These are phyloP conservation scores for Epinephelus fuscoguttatus DNA, from an alignment of 2,113 vertebrate genomes.

Conservation along the genomic window DNA sequence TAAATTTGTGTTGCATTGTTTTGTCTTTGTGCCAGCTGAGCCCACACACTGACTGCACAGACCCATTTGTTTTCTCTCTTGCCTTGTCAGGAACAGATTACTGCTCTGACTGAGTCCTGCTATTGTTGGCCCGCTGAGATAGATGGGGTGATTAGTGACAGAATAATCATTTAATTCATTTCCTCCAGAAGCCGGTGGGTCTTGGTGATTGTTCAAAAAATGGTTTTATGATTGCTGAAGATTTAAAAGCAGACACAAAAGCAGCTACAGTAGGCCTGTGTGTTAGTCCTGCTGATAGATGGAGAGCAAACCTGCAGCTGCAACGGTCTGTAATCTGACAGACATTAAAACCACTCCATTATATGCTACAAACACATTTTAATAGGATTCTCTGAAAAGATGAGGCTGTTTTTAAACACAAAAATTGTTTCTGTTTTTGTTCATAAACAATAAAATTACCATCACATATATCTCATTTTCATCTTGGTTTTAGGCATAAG, in stretches of 20 bases:
- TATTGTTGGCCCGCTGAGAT: constrained; percentile 44
- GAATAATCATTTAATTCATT: constrained; percentile 12
- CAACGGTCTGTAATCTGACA: background rate
- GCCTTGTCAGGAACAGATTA: constrained; percentile 45
- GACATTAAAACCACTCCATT: background rate
- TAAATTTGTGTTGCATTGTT: constrained; percentile 61
- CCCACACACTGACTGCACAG: constrained; percentile 61
- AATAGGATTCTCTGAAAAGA: too few species aligned
- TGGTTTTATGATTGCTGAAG: background rate
- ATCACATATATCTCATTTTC: background rate
- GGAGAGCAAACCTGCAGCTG: background rate
- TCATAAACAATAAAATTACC: background rate
- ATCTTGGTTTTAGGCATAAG: too few species aligned
- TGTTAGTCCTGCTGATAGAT: too few species aligned
- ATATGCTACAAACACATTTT: background rate
- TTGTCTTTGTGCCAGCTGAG: constrained; percentile 61
- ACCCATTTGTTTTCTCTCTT: constrained; percentile 48
- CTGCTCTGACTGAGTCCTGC: constrained; percentile 22
- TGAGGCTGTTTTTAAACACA: too few species aligned
- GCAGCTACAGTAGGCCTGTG: too few species aligned
- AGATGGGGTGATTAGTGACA: constrained; percentile 41
- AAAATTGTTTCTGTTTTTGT: background rate
- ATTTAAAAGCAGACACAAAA: background rate
- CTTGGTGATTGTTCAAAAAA: background rate
- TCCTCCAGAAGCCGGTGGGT: background rate